These are phyloP conservation scores for Tetragonula clypearis DNA, from an alignment of 1,140 invertebrate genomes.

Conservation along the genomic window DNA sequence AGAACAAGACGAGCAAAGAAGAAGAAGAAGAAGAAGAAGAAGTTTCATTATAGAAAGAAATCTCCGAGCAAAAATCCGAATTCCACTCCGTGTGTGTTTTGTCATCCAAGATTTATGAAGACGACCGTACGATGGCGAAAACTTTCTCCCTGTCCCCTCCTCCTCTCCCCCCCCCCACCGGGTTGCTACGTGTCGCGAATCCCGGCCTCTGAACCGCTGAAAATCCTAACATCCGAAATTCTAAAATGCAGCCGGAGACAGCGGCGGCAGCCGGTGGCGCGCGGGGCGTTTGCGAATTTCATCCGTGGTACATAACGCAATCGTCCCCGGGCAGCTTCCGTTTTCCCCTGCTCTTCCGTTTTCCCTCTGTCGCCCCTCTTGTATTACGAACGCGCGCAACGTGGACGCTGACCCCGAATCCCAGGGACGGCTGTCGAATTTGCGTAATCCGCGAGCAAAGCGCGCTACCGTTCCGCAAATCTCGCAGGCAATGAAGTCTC, in stretches of 20 bases:
- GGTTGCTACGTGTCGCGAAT: neutral
- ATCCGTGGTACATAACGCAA: neutral
- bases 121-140: neutral
- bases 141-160: neutral
- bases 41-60: neutral
- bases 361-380: neutral
- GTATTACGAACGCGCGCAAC: neutral
- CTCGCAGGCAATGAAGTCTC: constrained; percentile 30
- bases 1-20: too few species aligned
- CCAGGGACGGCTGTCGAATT: constrained; percentile 31
- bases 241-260: neutral
- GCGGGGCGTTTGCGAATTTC: neutral
- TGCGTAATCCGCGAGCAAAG: constrained; percentile 50
- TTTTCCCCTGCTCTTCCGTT: too few species aligned
- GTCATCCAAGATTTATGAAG: constrained; percentile 23
- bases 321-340: neutral
- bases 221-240: neutral
- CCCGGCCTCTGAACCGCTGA: neutral
- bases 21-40: too few species aligned
- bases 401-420: constrained; percentile 3
- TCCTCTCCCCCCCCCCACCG: too few species aligned
- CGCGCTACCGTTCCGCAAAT: constrained; percentile 40
- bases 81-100: neutral
- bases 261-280: neutral
- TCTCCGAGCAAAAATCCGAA: neutral